A percentile compares a stretch with the other conserved stretches of the same genome.
phyloP scores from a whole-genome alignment of 2,113 vertebrate species.

The Lynx canadensis region DNA sequence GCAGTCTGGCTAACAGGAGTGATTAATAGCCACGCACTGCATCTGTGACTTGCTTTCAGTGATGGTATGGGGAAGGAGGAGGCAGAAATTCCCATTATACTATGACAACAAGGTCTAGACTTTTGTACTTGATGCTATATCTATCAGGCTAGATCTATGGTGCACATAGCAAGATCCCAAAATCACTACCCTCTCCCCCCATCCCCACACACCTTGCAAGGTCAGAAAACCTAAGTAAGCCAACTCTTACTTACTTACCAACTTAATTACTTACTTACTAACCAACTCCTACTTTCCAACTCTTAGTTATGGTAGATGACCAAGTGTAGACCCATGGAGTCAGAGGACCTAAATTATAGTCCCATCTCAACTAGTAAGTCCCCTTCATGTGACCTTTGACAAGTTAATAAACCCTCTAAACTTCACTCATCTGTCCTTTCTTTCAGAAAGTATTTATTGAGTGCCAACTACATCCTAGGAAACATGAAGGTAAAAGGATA shows the following conservation, averaged over 20 bases:
- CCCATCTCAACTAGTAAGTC: too few species aligned
- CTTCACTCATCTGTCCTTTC: neutral
- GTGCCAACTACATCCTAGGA: neutral
- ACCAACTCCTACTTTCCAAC: neutral
- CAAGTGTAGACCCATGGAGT: fast-evolving
- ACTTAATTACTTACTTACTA: too few species aligned
- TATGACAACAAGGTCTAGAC: constrained; percentile 30
- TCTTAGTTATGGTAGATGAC: neutral
- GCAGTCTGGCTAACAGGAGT: constrained; percentile 65
- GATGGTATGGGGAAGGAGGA: neutral
- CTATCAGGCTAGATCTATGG: neutral
- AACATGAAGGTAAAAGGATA: neutral
- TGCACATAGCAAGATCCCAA: neutral
- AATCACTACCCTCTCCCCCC: neutral
- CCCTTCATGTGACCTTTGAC: neutral
- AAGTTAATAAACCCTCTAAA: neutral
- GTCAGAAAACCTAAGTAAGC: neutral
- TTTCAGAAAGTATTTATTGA: neutral
- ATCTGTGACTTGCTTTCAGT: constrained; percentile 47
- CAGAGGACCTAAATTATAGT: neutral
- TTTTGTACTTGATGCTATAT: neutral
- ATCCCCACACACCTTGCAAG: neutral
- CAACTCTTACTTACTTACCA: neutral
- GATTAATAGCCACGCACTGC: constrained; percentile 61
- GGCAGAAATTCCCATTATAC: neutral